Percentiles rank a stretch among this genome's conserved stretches.
phyloP scores from a whole-genome alignment of 2,113 vertebrate genomes.

The Aspiorhynchus laticeps region DNA sequence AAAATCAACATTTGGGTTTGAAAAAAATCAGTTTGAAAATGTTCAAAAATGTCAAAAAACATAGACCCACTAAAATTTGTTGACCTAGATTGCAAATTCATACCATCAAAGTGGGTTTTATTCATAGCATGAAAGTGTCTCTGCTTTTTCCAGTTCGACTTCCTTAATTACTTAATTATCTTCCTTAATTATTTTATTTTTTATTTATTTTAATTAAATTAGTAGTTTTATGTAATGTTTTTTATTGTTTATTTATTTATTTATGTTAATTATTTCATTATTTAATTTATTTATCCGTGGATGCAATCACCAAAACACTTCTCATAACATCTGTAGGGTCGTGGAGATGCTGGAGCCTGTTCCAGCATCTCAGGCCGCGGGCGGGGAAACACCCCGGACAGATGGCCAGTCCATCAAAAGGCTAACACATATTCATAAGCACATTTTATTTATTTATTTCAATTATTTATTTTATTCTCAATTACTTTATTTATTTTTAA shows the following conservation, averaged over 20 bases:
- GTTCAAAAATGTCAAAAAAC: not conserved
- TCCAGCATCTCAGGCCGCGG: not conserved
- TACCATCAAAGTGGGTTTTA: not conserved
- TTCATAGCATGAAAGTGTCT: not conserved
- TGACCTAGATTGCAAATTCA: not conserved
- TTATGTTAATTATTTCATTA: not conserved
- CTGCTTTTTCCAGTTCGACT: not conserved
- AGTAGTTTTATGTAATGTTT: not conserved
- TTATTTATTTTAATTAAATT: not conserved
- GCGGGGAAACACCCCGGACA: not conserved
- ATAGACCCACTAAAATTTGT: not conserved
- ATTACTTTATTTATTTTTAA: not conserved
- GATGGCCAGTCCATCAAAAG: not conserved
- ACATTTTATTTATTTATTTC: constrained; percentile 10
- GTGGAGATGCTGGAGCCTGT: not conserved
- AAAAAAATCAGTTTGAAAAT: not conserved
- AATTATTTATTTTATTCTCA: not conserved
- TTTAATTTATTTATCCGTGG: not conserved
- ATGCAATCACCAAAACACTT: not conserved
- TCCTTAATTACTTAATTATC: too few species aligned
- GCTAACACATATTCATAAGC: not conserved
- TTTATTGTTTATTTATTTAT: not conserved
- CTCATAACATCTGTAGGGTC: not conserved
- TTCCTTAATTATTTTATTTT: not conserved
- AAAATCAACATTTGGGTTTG: not conserved